Conservation (phyloP, 2,113 vertebrate genomes). For the Petrocephalus zakoni region DNA sequence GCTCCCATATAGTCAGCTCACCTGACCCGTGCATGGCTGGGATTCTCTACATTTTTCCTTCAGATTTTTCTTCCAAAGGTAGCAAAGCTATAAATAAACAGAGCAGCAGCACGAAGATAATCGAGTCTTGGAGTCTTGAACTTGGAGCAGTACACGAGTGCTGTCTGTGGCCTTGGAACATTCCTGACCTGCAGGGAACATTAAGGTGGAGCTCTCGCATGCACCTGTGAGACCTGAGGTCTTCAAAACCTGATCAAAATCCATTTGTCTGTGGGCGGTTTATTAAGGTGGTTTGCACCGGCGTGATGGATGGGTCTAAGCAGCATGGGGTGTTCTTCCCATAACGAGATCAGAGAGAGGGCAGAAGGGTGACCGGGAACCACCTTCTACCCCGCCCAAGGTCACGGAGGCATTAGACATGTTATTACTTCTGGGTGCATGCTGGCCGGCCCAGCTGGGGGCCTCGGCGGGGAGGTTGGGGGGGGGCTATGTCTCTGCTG, state of each 20-base stretch:
- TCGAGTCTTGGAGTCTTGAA: background rate
- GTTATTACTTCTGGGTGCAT: background rate
- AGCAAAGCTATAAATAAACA: background rate
- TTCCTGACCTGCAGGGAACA: background rate
- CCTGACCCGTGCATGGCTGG: background rate
- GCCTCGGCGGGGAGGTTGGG: background rate
- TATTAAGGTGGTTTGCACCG: background rate
- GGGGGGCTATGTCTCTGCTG: background rate
- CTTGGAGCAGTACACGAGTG: background rate
- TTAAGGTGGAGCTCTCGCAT: background rate
- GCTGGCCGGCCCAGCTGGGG: background rate
- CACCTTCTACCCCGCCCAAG: background rate
- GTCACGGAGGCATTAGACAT: background rate
- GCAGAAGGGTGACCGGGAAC: background rate
- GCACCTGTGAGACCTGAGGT: background rate
- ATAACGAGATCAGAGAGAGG: background rate
- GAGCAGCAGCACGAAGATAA: background rate
- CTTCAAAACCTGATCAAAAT: background rate
- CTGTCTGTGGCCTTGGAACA: background rate
- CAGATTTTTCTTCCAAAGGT: background rate
- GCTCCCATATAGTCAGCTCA: background rate
- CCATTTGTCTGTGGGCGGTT: background rate
- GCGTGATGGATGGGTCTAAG: background rate
- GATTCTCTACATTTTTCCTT: background rate
- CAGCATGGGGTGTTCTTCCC: background rate